Percentiles rank a stretch among this genome's conserved stretches.
Conservation (phyloP, 2,888 invertebrate species). For the Ormyrus labotus region DNA sequence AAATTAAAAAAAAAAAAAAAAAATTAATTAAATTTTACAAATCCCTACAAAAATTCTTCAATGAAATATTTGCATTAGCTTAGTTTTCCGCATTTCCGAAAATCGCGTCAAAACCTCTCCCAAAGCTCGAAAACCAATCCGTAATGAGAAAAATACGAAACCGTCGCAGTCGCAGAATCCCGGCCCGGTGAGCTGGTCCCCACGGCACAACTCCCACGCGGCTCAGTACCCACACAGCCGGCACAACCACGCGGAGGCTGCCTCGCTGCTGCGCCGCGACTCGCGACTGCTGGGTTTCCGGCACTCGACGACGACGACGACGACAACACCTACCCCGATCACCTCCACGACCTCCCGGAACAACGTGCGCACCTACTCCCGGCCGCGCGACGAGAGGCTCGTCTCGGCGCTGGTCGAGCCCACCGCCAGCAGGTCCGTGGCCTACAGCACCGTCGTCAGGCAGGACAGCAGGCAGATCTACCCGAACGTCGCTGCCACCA, state of each 20-base stretch:
- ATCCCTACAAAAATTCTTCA: too few species aligned
- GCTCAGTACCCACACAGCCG: slow-evolving; percentile 38
- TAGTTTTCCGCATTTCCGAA: background rate
- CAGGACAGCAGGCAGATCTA: slow-evolving; percentile 52
- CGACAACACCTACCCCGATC: background rate
- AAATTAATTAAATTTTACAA: too few species aligned
- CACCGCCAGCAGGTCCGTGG: slow-evolving; percentile 6
- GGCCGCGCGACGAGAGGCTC: background rate
- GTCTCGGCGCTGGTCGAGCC: slow-evolving; percentile 20
- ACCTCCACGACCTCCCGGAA: slow-evolving; percentile 12
- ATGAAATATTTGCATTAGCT: background rate
- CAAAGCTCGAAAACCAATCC: too few species aligned
- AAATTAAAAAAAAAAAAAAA: too few species aligned
- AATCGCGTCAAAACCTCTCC: background rate
- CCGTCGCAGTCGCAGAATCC: slow-evolving; percentile 12
- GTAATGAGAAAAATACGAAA: too few species aligned
- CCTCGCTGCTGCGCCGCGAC: slow-evolving; percentile 16
- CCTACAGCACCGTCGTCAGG: background rate
- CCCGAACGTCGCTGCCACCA: slow-evolving; percentile 48
- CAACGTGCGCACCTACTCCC: background rate
- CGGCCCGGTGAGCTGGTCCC: slow-evolving; percentile 8
- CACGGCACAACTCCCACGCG: slow-evolving; percentile 24
- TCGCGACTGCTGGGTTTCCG: slow-evolving; percentile 21
- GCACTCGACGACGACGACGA: background rate
- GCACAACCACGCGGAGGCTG: slow-evolving; percentile 31